A percentile compares a stretch with the other conserved stretches of the same genome.
phyloP scores from a whole-genome alignment of 1,140 invertebrate species.

The Pogonus chalceus region DNA sequence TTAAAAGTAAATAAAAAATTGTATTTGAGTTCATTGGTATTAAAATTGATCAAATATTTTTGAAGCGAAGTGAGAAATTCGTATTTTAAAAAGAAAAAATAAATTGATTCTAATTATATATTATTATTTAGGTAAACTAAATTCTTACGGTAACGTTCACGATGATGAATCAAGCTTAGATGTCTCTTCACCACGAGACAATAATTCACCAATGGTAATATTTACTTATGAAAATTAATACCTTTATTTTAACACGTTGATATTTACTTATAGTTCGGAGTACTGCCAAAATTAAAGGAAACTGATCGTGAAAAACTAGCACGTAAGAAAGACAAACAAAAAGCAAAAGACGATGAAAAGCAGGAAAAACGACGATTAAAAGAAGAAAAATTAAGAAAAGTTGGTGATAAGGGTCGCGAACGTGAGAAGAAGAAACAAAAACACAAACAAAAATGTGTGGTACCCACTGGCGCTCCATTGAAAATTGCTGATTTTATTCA shows the following conservation, averaged over 20 bases:
- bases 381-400: conserved; percentile 59
- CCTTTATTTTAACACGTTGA: too few relatives aligned
- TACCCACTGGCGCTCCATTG: conserved; percentile 37
- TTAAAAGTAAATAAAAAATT: background rate
- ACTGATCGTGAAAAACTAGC: conserved; percentile 48
- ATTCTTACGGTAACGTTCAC: conserved; percentile 39
- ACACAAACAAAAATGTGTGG: conserved; percentile 43
- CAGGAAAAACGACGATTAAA: conserved; percentile 61
- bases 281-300: conserved; percentile 52
- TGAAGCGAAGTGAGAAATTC: too few relatives aligned
- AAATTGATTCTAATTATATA: too few relatives aligned
- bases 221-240: too few relatives aligned
- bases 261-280: conserved; percentile 40
- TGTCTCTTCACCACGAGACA: conserved; percentile 54
- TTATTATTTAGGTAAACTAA: conserved; percentile 23
- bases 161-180: conserved; percentile 60
- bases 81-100: too few relatives aligned
- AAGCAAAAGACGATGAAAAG: conserved; percentile 69
- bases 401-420: conserved; percentile 61
- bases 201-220: conserved; percentile 62
- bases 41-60: too few relatives aligned
- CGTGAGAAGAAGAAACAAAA: conserved; percentile 63
- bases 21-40: background rate
- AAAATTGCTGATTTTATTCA: conserved; percentile 39
- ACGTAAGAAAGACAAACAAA: conserved; percentile 59